These are phyloP conservation scores for Genyomyrus donnyi DNA, from an alignment of 2,113 vertebrate genomes.

Conservation along the genomic window DNA sequence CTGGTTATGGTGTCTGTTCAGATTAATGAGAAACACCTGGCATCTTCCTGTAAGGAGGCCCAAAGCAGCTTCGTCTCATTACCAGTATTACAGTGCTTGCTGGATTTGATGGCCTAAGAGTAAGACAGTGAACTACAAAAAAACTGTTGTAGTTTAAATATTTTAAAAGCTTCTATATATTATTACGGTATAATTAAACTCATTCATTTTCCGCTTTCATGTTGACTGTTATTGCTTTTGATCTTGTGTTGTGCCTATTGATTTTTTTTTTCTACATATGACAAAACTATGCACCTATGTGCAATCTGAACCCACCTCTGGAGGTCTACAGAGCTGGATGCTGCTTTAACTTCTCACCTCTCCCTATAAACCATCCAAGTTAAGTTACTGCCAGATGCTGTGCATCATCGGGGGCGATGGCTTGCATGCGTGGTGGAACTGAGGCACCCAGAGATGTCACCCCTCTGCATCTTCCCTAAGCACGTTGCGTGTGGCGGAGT, in stretches of 20 bases:
- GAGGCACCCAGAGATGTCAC: not conserved
- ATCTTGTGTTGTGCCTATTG: not conserved
- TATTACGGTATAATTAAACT: not conserved
- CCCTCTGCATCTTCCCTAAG: not conserved
- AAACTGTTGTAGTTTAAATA: not conserved
- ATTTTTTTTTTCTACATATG: not conserved
- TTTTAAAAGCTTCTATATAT: not conserved
- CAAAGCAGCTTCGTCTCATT: not conserved
- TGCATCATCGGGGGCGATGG: not conserved
- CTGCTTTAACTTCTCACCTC: not conserved
- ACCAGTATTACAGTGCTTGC: not conserved
- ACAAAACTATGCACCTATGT: not conserved
- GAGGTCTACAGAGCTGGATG: not conserved
- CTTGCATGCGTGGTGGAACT: not conserved
- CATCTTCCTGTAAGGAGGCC: not conserved
- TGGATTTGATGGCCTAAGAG: not conserved
- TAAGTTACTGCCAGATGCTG: not conserved
- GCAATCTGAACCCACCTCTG: not conserved
- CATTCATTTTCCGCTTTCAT: not conserved
- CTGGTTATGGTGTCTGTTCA: not conserved
- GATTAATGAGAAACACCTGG: slow-evolving; percentile 26
- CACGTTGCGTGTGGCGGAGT: not conserved
- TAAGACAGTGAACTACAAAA: not conserved
- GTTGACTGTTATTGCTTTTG: not conserved
- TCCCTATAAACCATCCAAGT: not conserved